Conservation (phyloP, 92 coral and sea anemone species). For the Blastomussa wellsi region DNA sequence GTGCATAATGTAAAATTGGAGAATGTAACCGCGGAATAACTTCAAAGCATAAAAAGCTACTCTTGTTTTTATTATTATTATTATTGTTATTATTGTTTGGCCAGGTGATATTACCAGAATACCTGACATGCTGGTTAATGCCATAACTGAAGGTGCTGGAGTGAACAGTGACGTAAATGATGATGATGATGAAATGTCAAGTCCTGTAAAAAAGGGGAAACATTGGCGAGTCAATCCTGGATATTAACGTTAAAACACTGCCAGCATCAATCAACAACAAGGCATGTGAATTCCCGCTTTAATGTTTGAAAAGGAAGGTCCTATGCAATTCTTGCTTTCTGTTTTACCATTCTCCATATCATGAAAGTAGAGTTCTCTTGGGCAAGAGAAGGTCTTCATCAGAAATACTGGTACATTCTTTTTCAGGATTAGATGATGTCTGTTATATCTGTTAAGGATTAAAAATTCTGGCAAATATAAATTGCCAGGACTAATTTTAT, state of each 20-base stretch:
- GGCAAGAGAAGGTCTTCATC: neutral
- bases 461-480: no score
- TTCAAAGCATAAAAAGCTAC: neutral
- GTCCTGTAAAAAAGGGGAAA: constrained; percentile 88
- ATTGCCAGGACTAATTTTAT: no score
- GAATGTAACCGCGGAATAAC: neutral
- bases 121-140: constrained; percentile 34
- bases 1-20: no score
- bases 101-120: constrained; percentile 37
- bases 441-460: no score
- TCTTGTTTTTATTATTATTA: neutral
- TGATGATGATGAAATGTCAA: constrained; percentile 99
- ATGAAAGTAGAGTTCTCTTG: neutral
- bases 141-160: constrained; percentile 56
- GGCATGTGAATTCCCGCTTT: neutral
- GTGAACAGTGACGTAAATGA: constrained; percentile 71
- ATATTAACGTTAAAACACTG: constrained; percentile 45
- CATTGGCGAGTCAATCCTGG: constrained; percentile 73
- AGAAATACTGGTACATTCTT: no score
- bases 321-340: neutral
- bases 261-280: constrained; percentile 1
- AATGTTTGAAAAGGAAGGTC: neutral
- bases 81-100: neutral
- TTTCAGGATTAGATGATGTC: no score
- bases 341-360: no score